Conservation (phyloP, 2,888 invertebrate genomes). For the Parapristionchus giblindavisi region DNA sequence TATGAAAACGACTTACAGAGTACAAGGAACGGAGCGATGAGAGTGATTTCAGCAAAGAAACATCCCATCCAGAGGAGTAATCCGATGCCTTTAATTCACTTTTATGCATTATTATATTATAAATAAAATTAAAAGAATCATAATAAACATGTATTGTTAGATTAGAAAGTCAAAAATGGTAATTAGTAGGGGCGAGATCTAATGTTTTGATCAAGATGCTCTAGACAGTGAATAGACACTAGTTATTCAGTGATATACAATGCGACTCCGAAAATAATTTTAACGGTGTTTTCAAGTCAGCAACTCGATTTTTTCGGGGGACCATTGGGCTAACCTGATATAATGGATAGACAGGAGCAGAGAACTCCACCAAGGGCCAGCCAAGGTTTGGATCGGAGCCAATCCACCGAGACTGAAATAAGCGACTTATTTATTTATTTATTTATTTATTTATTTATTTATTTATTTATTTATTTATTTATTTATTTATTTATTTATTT, state of each 20-base stretch:
- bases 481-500: too few relatives aligned
- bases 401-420: slow-evolving; percentile 60
- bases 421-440: background rate
- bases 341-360: slow-evolving; percentile 88
- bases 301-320: background rate
- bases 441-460: too few relatives aligned
- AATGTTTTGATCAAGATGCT: background rate
- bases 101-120: background rate
- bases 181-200: background rate
- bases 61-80: slow-evolving; percentile 88
- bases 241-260: background rate
- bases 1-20: slow-evolving; percentile 57
- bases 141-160: background rate
- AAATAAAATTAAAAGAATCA: background rate
- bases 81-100: slow-evolving; percentile 82
- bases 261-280: background rate
- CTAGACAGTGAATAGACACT: background rate
- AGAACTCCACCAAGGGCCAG: slow-evolving; percentile 88
- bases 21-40: slow-evolving; percentile 91
- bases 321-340: slow-evolving; percentile 62
- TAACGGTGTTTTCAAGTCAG: background rate
- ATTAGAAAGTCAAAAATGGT: background rate
- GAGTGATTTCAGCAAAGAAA: slow-evolving; percentile 91
- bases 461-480: too few relatives aligned
- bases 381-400: slow-evolving; percentile 79